Base-by-base conservation (phyloP, 2,797 vertebrate species). In the Paguma larvata region DNA sequence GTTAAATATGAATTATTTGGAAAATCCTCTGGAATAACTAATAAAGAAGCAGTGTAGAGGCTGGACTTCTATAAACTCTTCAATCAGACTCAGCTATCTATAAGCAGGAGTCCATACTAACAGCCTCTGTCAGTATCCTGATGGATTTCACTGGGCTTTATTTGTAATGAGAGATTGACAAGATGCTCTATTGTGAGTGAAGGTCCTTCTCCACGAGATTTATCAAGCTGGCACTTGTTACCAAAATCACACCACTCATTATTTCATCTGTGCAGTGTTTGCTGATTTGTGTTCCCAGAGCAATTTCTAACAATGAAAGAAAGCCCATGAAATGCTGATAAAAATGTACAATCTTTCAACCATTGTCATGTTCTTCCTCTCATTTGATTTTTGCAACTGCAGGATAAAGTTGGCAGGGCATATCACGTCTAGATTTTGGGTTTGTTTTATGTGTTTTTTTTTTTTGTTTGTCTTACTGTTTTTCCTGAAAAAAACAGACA, bases 261-360 rank as follows among this genome's bases (percentile, higher is more conserved):
- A 86, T 77, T 96, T 93, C 53, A 96, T 68, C 48, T n/a, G 1
- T 56, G 68, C 21, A 21, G 1, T 84, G 41, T 73, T 90, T 88
- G 48, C 30, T 91, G 44, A 88, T 85, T 89, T 95, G 19, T 92
- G 48, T 30, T 75, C 68, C 59, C 16, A 83, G n/a, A 85, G 44
- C 8, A 94, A 67, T 85, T 96, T 97, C 56, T 90, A 89, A 91
- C 2, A 41, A 87, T 41, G 78, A 78, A 85, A 82, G 25, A 51
- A 92, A 88, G 7, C 15, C 48, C 30, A 38, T 48, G 62, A 59
- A 59, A 80, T 38, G 21, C 41, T 63, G 56, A 97, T 89, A 59
- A 89, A 96, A 94, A 83, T 80, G 62, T 83, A 32, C 16, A 68
- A 25, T 70, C 27, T 94, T 79, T 96, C 56, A 87, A 83, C 56